These are phyloP conservation scores for Drosophila mettleri DNA, from an alignment of 2,888 invertebrate species.

Conservation along the genomic window DNA sequence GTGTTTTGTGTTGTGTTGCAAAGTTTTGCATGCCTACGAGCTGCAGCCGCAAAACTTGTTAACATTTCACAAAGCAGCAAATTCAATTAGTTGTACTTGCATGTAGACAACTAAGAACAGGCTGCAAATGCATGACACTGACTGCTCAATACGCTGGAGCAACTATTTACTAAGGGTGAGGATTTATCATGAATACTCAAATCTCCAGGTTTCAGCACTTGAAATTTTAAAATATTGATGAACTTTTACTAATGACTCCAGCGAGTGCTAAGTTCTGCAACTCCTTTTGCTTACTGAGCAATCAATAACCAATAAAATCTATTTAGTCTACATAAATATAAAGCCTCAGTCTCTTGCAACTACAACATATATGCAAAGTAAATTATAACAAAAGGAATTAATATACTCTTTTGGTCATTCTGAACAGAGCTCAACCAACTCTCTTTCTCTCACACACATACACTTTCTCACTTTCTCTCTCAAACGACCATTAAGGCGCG, in stretches of 20 bases:
- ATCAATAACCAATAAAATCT: too few relatives aligned
- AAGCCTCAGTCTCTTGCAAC: too few relatives aligned
- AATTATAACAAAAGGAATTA: background rate
- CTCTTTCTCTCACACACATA: background rate
- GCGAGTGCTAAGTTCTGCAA: too few relatives aligned
- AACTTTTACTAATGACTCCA: too few relatives aligned
- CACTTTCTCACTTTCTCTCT: background rate
- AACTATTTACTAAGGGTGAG: background rate
- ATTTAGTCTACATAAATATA: too few relatives aligned
- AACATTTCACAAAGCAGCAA: conserved; percentile 81
- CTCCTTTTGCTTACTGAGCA: too few relatives aligned
- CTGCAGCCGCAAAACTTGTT: conserved; percentile 70
- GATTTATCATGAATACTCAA: too few relatives aligned
- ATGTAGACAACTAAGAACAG: background rate
- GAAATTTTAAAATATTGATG: background rate
- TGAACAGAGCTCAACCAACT: background rate
- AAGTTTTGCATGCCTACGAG: conserved; percentile 56
- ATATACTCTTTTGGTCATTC: background rate
- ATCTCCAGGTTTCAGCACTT: too few relatives aligned
- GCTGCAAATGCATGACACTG: background rate
- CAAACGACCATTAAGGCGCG: background rate
- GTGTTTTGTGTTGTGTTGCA: conserved; percentile 39
- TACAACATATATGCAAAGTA: too few relatives aligned
- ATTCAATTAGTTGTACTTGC: conserved; percentile 69
- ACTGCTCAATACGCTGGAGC: conserved; percentile 1